A percentile compares a stretch with the other conserved stretches of the same genome.
phyloP scores from a whole-genome alignment of 2,797 vertebrate species.

The Micropoecilia bifurca region DNA sequence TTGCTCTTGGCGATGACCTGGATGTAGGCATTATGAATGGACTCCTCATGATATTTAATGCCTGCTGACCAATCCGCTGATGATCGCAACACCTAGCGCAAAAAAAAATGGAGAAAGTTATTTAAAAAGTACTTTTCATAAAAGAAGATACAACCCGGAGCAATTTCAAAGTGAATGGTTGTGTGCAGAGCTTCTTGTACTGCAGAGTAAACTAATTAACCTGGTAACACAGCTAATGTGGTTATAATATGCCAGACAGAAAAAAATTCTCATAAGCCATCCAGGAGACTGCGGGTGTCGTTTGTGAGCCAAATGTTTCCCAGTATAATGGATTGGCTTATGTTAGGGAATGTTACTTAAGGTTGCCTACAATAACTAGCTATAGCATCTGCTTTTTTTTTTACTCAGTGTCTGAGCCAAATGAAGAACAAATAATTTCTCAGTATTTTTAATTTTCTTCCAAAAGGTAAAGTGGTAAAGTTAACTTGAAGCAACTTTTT shows the following conservation, averaged over 20 bases:
- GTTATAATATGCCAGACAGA: neutral
- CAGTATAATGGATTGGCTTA: neutral
- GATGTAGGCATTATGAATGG: constrained; percentile 92
- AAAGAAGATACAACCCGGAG: neutral
- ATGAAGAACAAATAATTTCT: neutral
- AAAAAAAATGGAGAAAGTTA: constrained; percentile 8
- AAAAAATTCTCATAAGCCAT: neutral
- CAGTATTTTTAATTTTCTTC: neutral
- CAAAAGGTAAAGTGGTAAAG: neutral
- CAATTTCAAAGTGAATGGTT: neutral
- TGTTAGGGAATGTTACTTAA: neutral
- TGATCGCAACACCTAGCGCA: constrained; percentile 89
- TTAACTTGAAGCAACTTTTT: neutral
- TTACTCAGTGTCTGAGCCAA: neutral
- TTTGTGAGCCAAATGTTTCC: neutral
- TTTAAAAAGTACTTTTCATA: neutral
- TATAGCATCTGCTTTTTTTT: neutral
- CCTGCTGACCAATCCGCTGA: constrained; percentile 96
- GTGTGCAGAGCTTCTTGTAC: neutral
- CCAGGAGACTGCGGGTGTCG: neutral
- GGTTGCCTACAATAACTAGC: neutral
- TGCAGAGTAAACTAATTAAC: neutral
- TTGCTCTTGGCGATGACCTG: constrained; percentile 92
- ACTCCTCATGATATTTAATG: constrained; percentile 96
- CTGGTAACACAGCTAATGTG: neutral